Base-by-base conservation (phyloP, 2,113 vertebrate genomes). In the Lepidothrix coronata region DNA sequence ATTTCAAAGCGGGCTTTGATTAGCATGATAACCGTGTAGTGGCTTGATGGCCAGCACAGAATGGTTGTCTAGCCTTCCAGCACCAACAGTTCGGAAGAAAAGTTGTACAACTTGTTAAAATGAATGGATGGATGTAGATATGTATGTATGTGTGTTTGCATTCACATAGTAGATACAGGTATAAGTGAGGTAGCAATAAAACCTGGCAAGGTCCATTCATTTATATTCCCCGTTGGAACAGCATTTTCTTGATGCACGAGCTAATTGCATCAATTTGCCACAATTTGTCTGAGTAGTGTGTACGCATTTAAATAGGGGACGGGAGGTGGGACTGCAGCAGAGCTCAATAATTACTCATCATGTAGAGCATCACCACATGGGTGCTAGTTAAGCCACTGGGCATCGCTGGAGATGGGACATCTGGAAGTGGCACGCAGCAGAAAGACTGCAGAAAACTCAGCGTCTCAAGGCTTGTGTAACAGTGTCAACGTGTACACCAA, bases 1-100 rank as follows among this genome's bases (percentile, higher is more conserved):
- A n/a, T 96, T 95, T 95, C 92, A 95, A 92, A 96, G 88, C 33
- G 1, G 33, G 75, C 72, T 94, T 96, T 93, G 95, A 96, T 96
- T 95, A 97, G 93, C 90, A 96, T 97, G 95, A 93, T 96, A 86
- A 93, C 68, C 31, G 3, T 94, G 85, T 78, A 88, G 92, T 72
- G 77, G 90, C 52, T 91, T 89, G 93, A 91, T 95, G 80, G 86
- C 73, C 91, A 82, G 92, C 31, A 14, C 62, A 83, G 73, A 92
- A 75, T 49, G 59, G 81, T 94, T 89, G 94, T 78, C 70, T 85
- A 75, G 83, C 92, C 85, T 89, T 96, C 73, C 65, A 92, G 70
- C 83, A 87, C 57, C 83, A 84, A 84, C 52, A 75, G 52, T 58
- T 92, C 67, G 1, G 4, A 90, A 44, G 83, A 63, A 78, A 89